A percentile compares a stretch with the other conserved stretches of the same genome.
phyloP scores from a whole-genome alignment of 2,797 vertebrate species.

The Spinus pinus region DNA sequence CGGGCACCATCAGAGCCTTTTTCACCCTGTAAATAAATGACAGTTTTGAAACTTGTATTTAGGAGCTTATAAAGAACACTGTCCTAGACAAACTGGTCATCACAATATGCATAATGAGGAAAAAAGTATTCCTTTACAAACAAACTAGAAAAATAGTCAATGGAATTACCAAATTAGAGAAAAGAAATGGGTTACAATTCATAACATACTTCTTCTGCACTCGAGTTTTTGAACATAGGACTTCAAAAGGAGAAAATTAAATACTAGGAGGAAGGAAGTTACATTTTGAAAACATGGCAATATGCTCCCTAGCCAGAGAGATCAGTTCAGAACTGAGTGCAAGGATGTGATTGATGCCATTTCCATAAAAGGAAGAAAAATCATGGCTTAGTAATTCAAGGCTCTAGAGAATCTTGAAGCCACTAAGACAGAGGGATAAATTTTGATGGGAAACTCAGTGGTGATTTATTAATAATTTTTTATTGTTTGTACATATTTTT shows the following conservation, averaged over 20 bases:
- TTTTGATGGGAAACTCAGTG: background rate
- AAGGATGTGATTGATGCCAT: background rate
- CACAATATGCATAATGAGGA: background rate
- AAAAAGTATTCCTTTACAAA: background rate
- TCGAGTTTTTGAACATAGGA: background rate
- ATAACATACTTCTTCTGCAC: background rate
- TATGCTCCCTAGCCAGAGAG: background rate
- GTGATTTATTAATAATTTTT: background rate
- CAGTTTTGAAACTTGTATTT: background rate
- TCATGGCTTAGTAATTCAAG: background rate
- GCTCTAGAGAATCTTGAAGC: background rate
- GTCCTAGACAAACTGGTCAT: background rate
- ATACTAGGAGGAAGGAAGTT: background rate
- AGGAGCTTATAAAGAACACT: background rate
- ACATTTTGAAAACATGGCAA: background rate
- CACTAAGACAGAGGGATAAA: background rate
- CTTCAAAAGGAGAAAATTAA: background rate
- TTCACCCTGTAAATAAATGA: conserved; percentile 79
- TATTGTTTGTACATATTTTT: background rate
- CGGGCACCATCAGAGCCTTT: conserved; percentile 78
- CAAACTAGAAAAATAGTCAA: background rate
- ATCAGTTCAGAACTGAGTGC: background rate
- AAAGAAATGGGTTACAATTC: background rate
- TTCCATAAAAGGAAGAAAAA: background rate
- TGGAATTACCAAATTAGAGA: background rate